Percentiles rank a stretch among this genome's conserved stretches.
Conservation (phyloP, 2,888 invertebrate genomes). For the Lissonota sp. region DNA sequence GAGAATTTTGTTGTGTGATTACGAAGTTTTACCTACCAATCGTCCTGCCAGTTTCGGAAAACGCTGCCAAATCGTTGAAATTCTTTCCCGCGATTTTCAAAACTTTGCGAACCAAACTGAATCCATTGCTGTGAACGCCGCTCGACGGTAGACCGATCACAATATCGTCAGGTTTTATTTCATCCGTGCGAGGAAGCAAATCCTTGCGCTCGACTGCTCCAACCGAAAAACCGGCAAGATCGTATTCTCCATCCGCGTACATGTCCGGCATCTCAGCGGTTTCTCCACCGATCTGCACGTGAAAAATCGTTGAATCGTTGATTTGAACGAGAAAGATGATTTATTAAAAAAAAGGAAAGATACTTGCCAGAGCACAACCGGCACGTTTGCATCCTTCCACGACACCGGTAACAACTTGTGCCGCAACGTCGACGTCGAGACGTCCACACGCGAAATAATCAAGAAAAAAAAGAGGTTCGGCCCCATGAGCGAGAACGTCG, state of each 20-base stretch:
- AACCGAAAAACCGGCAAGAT: slow-evolving; percentile 97
- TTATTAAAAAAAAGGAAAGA: slow-evolving; percentile 12
- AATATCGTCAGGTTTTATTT: slow-evolving; percentile 90
- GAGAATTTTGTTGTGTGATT: too few species aligned
- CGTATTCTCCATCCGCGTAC: slow-evolving; percentile 95
- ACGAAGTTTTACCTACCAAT: slow-evolving; percentile 86
- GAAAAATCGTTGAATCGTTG: background rate
- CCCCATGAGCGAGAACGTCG: slow-evolving; percentile 97
- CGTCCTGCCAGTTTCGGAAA: slow-evolving; percentile 88
- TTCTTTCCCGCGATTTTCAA: slow-evolving; percentile 88
- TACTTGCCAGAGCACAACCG: slow-evolving; percentile 92
- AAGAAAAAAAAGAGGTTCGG: slow-evolving; percentile 97
- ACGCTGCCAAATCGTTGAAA: slow-evolving; percentile 89
- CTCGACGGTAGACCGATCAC: slow-evolving; percentile 94
- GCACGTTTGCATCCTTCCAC: slow-evolving; percentile 94
- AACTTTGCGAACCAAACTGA: slow-evolving; percentile 93
- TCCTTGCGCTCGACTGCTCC: slow-evolving; percentile 93
- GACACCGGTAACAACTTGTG: slow-evolving; percentile 93
- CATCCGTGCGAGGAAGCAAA: slow-evolving; percentile 89
- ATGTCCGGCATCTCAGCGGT: slow-evolving; percentile 99
- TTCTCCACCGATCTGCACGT: slow-evolving; percentile 91
- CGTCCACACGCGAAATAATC: slow-evolving; percentile 98
- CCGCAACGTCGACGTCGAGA: slow-evolving; percentile 91
- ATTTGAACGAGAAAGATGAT: background rate
- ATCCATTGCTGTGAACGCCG: slow-evolving; percentile 98